Percentiles rank a stretch among this genome's conserved stretches.
phyloP scores from a whole-genome alignment of 1,140 invertebrate species.

The Hypsibius dujardini region DNA sequence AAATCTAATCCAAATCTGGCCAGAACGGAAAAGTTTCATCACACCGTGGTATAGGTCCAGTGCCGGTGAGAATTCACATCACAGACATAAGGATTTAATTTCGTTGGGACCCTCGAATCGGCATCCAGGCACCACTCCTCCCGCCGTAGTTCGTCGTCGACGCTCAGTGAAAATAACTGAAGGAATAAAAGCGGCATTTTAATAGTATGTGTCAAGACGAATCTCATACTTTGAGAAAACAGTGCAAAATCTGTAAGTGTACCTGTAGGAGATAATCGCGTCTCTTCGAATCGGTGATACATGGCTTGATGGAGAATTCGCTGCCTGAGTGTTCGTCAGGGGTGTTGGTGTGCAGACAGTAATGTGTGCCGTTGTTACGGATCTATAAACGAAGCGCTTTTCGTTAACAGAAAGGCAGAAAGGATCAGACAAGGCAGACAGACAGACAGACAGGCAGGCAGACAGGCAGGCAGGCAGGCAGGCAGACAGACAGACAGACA shows the following conservation, averaged over 20 bases:
- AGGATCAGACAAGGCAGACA: too few relatives aligned
- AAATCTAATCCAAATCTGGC: background rate
- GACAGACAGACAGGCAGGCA: too few relatives aligned
- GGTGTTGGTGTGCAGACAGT: too few relatives aligned
- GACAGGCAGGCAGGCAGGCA: too few relatives aligned
- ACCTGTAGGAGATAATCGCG: constrained; percentile 11
- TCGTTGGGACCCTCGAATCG: background rate
- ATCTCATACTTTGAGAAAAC: constrained; percentile 12
- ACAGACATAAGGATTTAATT: background rate
- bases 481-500: too few relatives aligned
- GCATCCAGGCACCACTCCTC: constrained; percentile 53
- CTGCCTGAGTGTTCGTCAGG: too few relatives aligned
- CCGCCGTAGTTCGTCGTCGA: constrained; percentile 49
- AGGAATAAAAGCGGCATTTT: constrained; percentile 20
- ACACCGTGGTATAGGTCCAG: background rate
- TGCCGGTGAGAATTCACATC: background rate
- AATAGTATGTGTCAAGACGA: constrained; percentile 12
- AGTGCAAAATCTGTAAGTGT: too few relatives aligned
- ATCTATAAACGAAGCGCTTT: too few relatives aligned
- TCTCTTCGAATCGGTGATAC: constrained; percentile 22
- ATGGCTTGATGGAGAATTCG: constrained; percentile 21
- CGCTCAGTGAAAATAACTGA: constrained; percentile 43
- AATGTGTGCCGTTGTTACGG: too few relatives aligned
- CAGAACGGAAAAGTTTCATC: background rate
- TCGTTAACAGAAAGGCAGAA: too few relatives aligned